Evolutionary conservation across 2,888 invertebrate species (phyloP), one percentile per base, ranked within the genome.

Genomic region (Drosophila fungiperda): DNA sequence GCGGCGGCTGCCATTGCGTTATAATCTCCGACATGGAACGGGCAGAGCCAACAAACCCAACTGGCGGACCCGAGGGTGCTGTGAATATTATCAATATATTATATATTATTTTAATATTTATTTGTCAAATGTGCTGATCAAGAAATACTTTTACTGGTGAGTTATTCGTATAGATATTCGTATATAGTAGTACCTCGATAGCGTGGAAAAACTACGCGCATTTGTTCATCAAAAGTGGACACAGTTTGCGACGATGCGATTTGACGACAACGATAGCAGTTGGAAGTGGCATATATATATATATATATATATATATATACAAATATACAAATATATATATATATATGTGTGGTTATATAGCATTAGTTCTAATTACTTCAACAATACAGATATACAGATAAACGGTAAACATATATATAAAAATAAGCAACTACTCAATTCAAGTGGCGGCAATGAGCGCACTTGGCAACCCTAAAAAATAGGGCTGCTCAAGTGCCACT

Each of bases 1-100:
- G 94, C 0, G 99, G 99, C 33, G 98, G 97, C 92, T 98, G 98
- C 99, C 99, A 99, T 91, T 98, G 98, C 0, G 99, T 97, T 88
- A 98, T 98, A 71, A 99, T 98, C 93, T 99, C 98, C 0, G 98
- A 97, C 15, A 98, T 97, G 17, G 98, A 98, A 70, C 98, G 95
- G 0, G 99, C 98, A 0, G 98, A 98, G 7, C 98, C 99, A 83
- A 98, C 98, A 90, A 99, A 98, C 35, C 98, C 98, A 58, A 97
- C 95, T 0, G 99, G 99, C 3, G 99, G 98, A 35, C 98, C 98
- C 71, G 98, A 98, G 0, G 99, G 99, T 57, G 99, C 98, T 98
- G 93, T 45, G 89, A 55, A 58, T 20, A 8, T 35, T 26, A 8
- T 5, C 0, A 29, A 17, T 11, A 17, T 15, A 6, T 2, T 0